These are phyloP conservation scores for Pristionchus exspectatus DNA, from an alignment of 2,888 invertebrate species.

Conservation along the genomic window DNA sequence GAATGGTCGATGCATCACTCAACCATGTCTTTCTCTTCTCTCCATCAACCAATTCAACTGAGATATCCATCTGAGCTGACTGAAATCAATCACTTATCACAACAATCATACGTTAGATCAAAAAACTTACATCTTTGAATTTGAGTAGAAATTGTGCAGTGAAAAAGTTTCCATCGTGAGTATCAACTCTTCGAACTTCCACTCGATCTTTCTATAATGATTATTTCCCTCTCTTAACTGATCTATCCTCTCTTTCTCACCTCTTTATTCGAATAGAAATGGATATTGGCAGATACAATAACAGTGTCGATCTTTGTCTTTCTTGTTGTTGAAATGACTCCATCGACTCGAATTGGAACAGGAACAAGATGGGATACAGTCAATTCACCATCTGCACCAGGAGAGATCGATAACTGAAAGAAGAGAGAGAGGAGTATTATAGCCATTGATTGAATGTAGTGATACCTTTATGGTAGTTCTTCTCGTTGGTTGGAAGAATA, in stretches of 20 bases:
- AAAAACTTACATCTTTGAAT: slow-evolving; percentile 57
- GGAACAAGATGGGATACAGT: slow-evolving; percentile 53
- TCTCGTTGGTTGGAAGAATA: slow-evolving; percentile 61
- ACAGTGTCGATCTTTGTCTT: slow-evolving; percentile 43
- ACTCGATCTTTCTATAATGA: slow-evolving; percentile 29
- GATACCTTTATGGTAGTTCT: slow-evolving; percentile 45
- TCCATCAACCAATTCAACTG: slow-evolving; percentile 65
- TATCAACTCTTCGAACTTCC: slow-evolving; percentile 38
- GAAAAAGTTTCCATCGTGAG: slow-evolving; percentile 62
- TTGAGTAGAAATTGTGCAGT: slow-evolving; percentile 61
- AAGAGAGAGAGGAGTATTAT: background rate
- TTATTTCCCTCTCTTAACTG: background rate
- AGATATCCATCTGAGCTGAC: slow-evolving; percentile 63
- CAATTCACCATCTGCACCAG: slow-evolving; percentile 55
- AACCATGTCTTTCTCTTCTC: slow-evolving; percentile 61
- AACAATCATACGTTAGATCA: background rate
- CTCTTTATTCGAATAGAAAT: slow-evolving; percentile 26
- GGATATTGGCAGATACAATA: slow-evolving; percentile 58
- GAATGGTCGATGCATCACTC: slow-evolving; percentile 56
- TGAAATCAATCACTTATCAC: slow-evolving; percentile 54
- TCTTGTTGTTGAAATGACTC: slow-evolving; percentile 57
- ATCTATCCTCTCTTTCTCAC: background rate
- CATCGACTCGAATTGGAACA: slow-evolving; percentile 62
- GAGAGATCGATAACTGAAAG: slow-evolving; percentile 60
- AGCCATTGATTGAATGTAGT: background rate